These are phyloP conservation scores for Tuberolachnus salignus DNA, from an alignment of 2,888 invertebrate genomes.

Conservation along the genomic window DNA sequence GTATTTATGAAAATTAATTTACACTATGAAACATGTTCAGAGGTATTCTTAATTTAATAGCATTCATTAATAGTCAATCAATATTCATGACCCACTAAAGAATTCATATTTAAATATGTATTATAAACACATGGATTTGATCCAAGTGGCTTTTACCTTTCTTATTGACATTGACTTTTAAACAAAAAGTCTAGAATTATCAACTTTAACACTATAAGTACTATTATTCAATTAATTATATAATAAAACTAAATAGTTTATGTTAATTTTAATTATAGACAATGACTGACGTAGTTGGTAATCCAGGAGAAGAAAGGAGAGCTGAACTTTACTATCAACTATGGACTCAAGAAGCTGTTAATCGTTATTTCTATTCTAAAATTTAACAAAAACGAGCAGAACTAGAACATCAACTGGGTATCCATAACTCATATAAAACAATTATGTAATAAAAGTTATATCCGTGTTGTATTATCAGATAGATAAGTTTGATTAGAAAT, in stretches of 20 bases:
- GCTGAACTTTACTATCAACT: constrained; percentile 93
- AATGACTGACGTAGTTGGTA: constrained; percentile 91
- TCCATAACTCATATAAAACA: constrained; percentile 66
- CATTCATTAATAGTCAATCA: neutral
- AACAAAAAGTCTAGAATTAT: too few species aligned
- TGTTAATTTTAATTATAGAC: constrained; percentile 66
- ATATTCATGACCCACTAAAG: neutral
- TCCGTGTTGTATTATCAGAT: too few species aligned
- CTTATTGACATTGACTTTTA: too few species aligned
- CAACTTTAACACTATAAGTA: too few species aligned
- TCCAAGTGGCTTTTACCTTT: too few species aligned
- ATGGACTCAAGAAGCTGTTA: constrained; percentile 94
- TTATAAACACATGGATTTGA: neutral
- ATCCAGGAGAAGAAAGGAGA: constrained; percentile 94
- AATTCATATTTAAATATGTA: neutral
- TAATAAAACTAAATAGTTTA: neutral
- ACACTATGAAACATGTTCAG: neutral
- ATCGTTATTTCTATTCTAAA: constrained; percentile 95
- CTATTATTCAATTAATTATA: too few species aligned
- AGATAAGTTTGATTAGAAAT: too few species aligned
- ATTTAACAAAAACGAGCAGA: constrained; percentile 94
- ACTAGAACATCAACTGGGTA: constrained; percentile 87
- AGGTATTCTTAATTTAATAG: too few species aligned
- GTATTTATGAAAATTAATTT: constrained; percentile 63
- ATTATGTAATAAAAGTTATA: neutral